Conservation (phyloP, 2,113 vertebrate species). For the Saccopteryx leptura region DNA sequence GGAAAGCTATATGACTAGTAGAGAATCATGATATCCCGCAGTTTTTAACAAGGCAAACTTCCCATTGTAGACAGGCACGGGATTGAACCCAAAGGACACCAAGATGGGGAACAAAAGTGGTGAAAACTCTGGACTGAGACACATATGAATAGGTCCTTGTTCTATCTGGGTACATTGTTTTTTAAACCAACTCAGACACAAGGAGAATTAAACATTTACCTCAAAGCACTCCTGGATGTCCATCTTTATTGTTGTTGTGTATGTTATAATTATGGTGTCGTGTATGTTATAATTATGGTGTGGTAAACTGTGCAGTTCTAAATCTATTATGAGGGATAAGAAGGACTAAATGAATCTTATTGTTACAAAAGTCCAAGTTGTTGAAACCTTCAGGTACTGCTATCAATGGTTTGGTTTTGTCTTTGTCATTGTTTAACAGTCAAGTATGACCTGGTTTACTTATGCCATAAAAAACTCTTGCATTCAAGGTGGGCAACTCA, state of each 20-base stretch:
- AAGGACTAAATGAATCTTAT: neutral
- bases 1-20: neutral
- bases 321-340: neutral
- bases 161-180: neutral
- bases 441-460: neutral
- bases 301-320: neutral
- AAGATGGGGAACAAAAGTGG: neutral
- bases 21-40: neutral
- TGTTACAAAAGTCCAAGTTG: constrained; percentile 1
- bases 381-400: neutral
- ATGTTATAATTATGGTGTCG: neutral
- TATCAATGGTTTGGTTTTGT: neutral
- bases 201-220: neutral
- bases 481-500: neutral
- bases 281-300: neutral
- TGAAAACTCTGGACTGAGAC: neutral
- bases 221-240: neutral
- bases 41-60: neutral
- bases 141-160: neutral
- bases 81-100: neutral
- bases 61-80: neutral
- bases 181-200: neutral
- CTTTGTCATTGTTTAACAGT: neutral
- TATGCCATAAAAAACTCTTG: neutral
- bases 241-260: neutral